Base-by-base conservation (phyloP, 2,113 vertebrate genomes). In the Mus pahari region DNA sequence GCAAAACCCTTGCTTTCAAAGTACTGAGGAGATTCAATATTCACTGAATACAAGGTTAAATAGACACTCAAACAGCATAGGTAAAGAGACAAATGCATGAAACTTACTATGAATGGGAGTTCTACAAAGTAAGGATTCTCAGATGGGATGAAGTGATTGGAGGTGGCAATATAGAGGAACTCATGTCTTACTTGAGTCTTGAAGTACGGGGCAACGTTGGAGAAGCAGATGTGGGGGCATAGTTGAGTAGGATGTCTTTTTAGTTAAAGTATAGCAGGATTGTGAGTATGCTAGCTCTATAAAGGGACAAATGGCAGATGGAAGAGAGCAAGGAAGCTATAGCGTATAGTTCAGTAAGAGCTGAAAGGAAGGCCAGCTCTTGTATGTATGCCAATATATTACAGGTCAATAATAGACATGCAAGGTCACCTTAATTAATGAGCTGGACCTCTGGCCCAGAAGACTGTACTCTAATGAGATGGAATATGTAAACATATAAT, bases 1-100 rank as follows among this genome's bases (percentile, higher is more conserved):
- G 66, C 22, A 81, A 90, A 81, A 87, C 89, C 12, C 39, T 94
- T 92, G n/a, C 77, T 95, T 95, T 68, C 75, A 86, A 90, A 88
- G 70, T 73, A 31, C 62, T 79, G 84, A 74, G 48, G 39, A n/a
- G 28, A 60, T 22, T 60, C 75, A 17, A 78, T 89, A 50, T n/a
- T 96, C 39, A 77, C 13, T 66, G 45, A 78, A 9, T 48, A 82
- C 66, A 95, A 48, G n/a, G n/a, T 77, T 77, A 94, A 81, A 45
- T 45, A 33, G 83, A 91, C 89, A 16, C 8, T 14, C 48, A 83
- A 55, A 4, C 4, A 87, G 14, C 71, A 62, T 12, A 42, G 71
- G 58, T 50, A 74, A 83, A 94, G 64, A 62, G 55, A 22, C 42
- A 60, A 89, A 4, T 45, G 7, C 26, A 1, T 45, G 36, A 4